Base-by-base conservation (phyloP, 2,888 invertebrate genomes). In the Chydorus sphaericus region DNA sequence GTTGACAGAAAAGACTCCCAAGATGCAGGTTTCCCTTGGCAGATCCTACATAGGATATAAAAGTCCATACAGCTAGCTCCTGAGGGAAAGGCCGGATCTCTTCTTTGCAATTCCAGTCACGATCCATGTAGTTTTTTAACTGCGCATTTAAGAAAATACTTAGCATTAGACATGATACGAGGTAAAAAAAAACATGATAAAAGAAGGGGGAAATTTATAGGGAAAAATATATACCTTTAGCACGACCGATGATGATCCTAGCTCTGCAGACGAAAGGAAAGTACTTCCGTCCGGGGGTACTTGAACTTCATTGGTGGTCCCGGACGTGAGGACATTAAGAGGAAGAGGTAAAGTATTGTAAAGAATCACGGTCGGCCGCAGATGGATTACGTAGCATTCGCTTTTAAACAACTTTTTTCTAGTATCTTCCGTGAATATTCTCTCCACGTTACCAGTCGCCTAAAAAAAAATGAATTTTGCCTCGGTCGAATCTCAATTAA, bases 291-390 rank as follows among this genome's bases (percentile, higher is more conserved):
- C 88, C 0, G 87, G 80, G 62, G 75, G 70, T 53, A 89, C 75
- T 7, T 71, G 66, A 63, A 78, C 79, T 59, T 82, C 80, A n/a
- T 76, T 74, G 36, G 66, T 65, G n/a, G 68, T 65, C 1, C 85
- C 85, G 64, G 85, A 78, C 33, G 84, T 73, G 14, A 83, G 82
- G 10, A 87, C 80, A 1, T 79, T 71, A n/a, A 94, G 77, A n/a
- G 82, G 76, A 29, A 88, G 77, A 0, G 96, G 96, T 62, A 97
- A 73, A 60, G 85, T 83, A 71, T 98, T 98, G 67, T 87, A 85
- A 58, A 98, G 73, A 64, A 85, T 81, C 0, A 92, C 82, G 3
- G 92, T 85, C 4, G 97, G 93, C 61, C 85, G 80, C 44, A 98
- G 72, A 59, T 88, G 83, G 31, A 97, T 79, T 60, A 83, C 85